Conservation (phyloP, 92 coral and sea anemone genomes). For the Umimayanthus chanpuru region DNA sequence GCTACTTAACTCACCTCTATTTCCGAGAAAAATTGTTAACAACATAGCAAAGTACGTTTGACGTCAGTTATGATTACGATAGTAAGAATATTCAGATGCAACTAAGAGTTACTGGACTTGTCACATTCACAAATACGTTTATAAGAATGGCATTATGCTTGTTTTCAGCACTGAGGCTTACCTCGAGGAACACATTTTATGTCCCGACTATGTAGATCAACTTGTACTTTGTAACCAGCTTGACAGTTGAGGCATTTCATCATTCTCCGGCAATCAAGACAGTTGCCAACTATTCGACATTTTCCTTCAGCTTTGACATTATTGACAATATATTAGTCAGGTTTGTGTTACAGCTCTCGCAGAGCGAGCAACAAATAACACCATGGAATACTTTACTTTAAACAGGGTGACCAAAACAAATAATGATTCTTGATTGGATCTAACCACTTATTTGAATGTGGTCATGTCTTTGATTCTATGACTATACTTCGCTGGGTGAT, state of each 20-base stretch:
- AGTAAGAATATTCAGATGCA: too few relatives aligned
- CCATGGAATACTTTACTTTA: not conserved
- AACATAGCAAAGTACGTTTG: too few relatives aligned
- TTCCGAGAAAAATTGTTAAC: too few relatives aligned
- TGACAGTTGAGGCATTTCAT: constrained; percentile 15
- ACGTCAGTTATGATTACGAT: too few relatives aligned
- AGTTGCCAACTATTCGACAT: constrained; percentile 8
- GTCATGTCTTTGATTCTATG: too few relatives aligned
- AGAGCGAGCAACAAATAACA: not conserved
- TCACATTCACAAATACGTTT: not conserved
- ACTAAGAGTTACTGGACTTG: too few relatives aligned
- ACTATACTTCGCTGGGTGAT: too few relatives aligned
- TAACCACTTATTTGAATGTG: too few relatives aligned
- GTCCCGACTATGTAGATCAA: not conserved
- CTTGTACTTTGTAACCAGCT: not conserved
- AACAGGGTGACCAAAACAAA: not conserved
- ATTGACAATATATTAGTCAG: not conserved
- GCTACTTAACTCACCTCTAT: too few relatives aligned
- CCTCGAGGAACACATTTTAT: constrained; percentile 2
- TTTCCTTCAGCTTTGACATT: not conserved
- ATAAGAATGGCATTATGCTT: not conserved
- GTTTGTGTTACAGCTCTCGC: not conserved
- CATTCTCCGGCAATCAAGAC: not conserved
- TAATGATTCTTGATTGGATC: too few relatives aligned
- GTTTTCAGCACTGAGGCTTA: not conserved